Conservation (phyloP, 2,113 vertebrate species). For the Ia io region DNA sequence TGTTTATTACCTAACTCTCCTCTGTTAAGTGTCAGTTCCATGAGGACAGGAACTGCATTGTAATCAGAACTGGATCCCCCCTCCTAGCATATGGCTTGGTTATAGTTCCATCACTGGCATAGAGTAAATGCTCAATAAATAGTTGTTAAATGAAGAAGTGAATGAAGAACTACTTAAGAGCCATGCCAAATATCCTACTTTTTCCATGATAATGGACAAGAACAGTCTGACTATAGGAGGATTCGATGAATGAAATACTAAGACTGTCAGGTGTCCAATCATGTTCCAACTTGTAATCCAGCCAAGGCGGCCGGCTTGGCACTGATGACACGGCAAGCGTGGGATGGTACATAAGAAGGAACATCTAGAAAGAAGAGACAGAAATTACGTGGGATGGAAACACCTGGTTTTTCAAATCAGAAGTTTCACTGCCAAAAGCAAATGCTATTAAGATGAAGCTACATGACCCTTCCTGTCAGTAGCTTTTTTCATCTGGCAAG, state of each 20-base stretch:
- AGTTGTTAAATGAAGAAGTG: slow-evolving; percentile 6
- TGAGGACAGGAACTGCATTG: neutral
- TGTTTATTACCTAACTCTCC: neutral
- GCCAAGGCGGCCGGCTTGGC: slow-evolving; percentile 27
- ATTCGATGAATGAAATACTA: neutral
- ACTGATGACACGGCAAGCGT: slow-evolving; percentile 39
- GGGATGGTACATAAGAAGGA: slow-evolving; percentile 53
- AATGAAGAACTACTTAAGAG: neutral
- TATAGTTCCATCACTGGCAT: neutral
- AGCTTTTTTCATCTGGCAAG: neutral
- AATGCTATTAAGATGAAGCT: slow-evolving; percentile 10
- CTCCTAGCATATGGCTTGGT: neutral
- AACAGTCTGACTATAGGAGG: neutral
- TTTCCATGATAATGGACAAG: neutral
- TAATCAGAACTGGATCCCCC: neutral
- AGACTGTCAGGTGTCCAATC: slow-evolving; percentile 9
- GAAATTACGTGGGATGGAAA: slow-evolving; percentile 61
- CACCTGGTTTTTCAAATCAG: slow-evolving; percentile 53
- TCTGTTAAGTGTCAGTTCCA: neutral
- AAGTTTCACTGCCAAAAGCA: slow-evolving; percentile 45
- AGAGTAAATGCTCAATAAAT: neutral
- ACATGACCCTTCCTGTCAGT: slow-evolving; percentile 27
- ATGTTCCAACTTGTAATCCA: slow-evolving; percentile 53
- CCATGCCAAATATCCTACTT: neutral
- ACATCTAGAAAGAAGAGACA: slow-evolving; percentile 57